phyloP scores from a whole-genome alignment of 2,797 vertebrate species.

The Rousettus madagascariensis region DNA sequence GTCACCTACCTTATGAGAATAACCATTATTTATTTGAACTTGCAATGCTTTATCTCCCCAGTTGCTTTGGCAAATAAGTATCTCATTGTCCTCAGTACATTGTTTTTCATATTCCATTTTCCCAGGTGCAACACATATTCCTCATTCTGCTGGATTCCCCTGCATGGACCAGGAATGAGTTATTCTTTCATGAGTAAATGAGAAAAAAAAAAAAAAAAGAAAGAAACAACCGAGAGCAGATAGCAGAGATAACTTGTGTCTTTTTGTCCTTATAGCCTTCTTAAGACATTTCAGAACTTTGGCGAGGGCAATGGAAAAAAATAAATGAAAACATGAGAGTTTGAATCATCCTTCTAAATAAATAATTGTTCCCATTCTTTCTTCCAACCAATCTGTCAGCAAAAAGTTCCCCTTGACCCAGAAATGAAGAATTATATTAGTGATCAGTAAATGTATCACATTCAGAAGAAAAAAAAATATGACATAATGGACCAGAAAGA shows the following conservation, averaged over 20 bases:
- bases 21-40: not conserved
- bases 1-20: not conserved
- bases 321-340: conserved; percentile 54
- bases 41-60: not conserved
- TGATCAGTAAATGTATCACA: conserved; percentile 36
- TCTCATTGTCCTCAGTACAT: not conserved
- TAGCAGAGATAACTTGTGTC: not conserved
- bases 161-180: not conserved
- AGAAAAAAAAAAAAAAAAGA: conserved; percentile 59
- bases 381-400: conserved; percentile 25
- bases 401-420: conserved; percentile 32
- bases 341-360: conserved; percentile 56
- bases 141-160: conserved; percentile 35
- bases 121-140: not conserved
- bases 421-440: conserved; percentile 47
- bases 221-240: not conserved
- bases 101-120: conserved; percentile 24
- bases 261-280: conserved; percentile 17
- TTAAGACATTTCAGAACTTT: conserved; percentile 43
- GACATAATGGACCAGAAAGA: not conserved
- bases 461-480: not conserved
- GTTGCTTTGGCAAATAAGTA: conserved; percentile 32
- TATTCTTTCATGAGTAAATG: conserved; percentile 5
- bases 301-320: conserved; percentile 34
- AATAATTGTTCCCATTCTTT: conserved; percentile 61